These are phyloP conservation scores for Prorops nasuta DNA, from an alignment of 1,140 invertebrate genomes.

Conservation along the genomic window DNA sequence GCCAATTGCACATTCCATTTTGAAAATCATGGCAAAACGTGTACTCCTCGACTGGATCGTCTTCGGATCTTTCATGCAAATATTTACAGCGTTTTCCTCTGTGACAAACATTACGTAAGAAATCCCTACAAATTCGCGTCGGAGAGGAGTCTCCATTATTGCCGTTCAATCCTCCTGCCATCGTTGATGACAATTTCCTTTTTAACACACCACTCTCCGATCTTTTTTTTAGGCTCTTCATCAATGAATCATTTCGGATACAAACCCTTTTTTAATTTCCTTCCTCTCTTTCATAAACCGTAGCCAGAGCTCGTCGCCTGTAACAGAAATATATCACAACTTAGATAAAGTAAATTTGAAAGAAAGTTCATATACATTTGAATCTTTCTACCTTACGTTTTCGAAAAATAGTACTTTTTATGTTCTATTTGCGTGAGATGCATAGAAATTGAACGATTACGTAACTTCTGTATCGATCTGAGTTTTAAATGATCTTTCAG, in stretches of 20 bases:
- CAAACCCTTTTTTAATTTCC: too few species aligned
- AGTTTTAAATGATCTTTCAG: too few species aligned
- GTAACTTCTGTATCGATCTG: too few species aligned
- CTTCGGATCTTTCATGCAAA: conserved; percentile 60
- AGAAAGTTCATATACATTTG: too few species aligned
- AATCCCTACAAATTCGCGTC: conserved; percentile 61
- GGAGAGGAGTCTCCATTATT: conserved; percentile 34
- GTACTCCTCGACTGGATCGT: conserved; percentile 50
- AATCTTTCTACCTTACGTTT: too few species aligned
- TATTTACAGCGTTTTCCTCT: conserved; percentile 78
- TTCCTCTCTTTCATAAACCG: too few species aligned
- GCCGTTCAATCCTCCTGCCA: conserved; percentile 34
- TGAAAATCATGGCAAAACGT: conserved; percentile 86
- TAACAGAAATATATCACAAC: too few species aligned
- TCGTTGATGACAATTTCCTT: conserved; percentile 6
- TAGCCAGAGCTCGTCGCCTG: too few species aligned
- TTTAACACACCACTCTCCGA: conserved; percentile 16
- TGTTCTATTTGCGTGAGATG: too few species aligned
- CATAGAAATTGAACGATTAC: too few species aligned
- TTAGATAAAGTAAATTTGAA: too few species aligned
- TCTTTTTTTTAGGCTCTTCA: conserved; percentile 39
- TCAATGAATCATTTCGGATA: conserved; percentile 23
- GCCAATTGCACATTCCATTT: conserved; percentile 68
- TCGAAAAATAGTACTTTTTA: too few species aligned
- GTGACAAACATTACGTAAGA: conserved; percentile 67